Base-by-base conservation (phyloP, 2,797 vertebrate genomes). In the Enteromius fasciolatus region DNA sequence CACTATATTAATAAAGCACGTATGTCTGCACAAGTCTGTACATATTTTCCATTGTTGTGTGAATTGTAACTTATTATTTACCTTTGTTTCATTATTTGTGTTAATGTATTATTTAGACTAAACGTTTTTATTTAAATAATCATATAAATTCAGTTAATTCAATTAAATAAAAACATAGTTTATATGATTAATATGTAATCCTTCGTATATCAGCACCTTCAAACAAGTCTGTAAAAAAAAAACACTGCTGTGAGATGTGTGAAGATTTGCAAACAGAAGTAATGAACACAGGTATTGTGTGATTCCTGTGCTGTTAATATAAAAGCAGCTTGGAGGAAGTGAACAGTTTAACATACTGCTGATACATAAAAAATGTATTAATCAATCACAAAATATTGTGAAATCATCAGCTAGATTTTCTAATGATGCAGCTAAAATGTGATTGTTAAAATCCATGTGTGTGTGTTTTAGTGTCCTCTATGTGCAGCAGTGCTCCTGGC, bases 401-500 rank as follows among this genome's bases (percentile, higher is more conserved):
- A 66, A 70, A 59, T 80, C 36, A 33, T 41, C 50, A 36, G 76
- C 78, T 20, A 18, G 18, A 50, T 73, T 61, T 73, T 63, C 23
- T 72, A 73, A 76, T 3, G 61, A 76, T 74, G 67, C 78, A 80
- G 78, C 52, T 70, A 80, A 70, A 61, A 39, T 79, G 59, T 67
- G 67, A 31, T 31, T 68, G 73, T 77, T 5, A 17, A 23, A 33
- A 75, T 84, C 39, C 4, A 4, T 74, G 63, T 85, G 73, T 83
- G 61, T 82, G 66, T 83, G 77, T 85, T 64, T 7, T 87, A 96
- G 96, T 94, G 89, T 95, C 95, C 0, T 95, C 96, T 0, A 93
- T 96, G 85, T 96, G 95, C 91, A 96, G 94, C 94, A 96, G 96
- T 5, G 96, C 96, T 23, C 96, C 96, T 0, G 96, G 96, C 68